A percentile compares a stretch with the other conserved stretches of the same genome.
Evolutionary conservation across 2,797 vertebrate species (phyloP).

Genomic region (Peromyscus aztecus): DNA sequence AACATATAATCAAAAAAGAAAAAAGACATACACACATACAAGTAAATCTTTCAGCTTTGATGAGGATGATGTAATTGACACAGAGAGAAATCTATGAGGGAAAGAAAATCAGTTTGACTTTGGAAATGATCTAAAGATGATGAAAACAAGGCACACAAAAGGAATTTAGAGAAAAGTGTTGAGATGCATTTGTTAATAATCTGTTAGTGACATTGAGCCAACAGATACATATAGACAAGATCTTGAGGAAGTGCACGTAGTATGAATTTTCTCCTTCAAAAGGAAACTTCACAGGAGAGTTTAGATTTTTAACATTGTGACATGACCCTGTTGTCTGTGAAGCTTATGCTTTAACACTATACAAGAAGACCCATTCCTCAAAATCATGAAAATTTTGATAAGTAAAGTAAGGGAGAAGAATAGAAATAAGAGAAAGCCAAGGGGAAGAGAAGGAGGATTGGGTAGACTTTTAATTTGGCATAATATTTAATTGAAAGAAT

Average conservation of each 20-base stretch:
- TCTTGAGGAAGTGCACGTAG: neutral
- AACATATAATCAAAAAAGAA: neutral
- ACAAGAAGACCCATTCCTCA: neutral
- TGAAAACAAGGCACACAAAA: neutral
- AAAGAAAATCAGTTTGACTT: neutral
- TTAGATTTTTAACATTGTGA: neutral
- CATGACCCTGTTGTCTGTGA: neutral
- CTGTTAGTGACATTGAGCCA: neutral
- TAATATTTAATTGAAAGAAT: neutral
- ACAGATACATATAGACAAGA: neutral
- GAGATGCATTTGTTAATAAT: neutral
- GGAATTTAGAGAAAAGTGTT: neutral
- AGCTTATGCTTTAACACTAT: neutral
- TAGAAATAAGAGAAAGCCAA: neutral
- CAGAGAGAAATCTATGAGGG: neutral
- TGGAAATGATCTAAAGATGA: conserved; percentile 10
- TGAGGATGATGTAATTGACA: neutral
- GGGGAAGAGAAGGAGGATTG: neutral
- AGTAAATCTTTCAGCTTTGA: neutral
- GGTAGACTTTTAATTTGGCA: neutral
- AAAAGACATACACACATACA: conserved; percentile 6
- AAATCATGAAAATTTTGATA: neutral
- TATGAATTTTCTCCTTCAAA: neutral
- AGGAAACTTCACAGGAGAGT: neutral
- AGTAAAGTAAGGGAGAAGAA: neutral